phyloP scores from a whole-genome alignment of 2,888 invertebrate genomes.

The Hemithea aestivaria region DNA sequence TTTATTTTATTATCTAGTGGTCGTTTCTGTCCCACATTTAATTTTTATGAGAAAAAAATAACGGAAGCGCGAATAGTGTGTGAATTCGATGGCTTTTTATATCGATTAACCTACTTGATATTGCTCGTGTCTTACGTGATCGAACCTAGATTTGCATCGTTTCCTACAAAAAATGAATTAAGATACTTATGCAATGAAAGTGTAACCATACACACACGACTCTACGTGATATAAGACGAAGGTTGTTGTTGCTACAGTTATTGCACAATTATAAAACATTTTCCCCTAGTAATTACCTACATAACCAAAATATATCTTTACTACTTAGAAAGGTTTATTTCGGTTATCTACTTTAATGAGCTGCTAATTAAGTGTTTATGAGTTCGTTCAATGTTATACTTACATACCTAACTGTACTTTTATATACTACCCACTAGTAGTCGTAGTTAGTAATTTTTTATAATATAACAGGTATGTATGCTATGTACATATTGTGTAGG shows the following conservation, averaged over 20 bases:
- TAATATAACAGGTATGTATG: too few relatives aligned
- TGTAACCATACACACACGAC: conserved; percentile 4
- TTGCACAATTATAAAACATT: conserved; percentile 2
- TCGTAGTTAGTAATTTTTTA: too few relatives aligned
- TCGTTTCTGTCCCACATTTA: not conserved
- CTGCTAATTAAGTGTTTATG: not conserved
- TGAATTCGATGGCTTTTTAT: conserved; percentile 18
- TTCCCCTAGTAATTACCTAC: conserved; percentile 1
- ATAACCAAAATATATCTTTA: conserved; percentile 1
- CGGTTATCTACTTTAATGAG: conserved; percentile 7
- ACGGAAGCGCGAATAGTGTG: conserved; percentile 20
- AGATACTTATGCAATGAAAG: conserved; percentile 17
- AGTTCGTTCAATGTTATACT: too few relatives aligned
- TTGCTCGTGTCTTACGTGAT: conserved; percentile 26
- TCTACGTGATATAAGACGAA: conserved; percentile 9
- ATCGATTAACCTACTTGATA: conserved; percentile 21
- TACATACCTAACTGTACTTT: too few relatives aligned
- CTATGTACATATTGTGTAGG: too few relatives aligned
- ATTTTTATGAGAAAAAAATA: conserved; percentile 4
- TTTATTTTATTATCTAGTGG: too few relatives aligned
- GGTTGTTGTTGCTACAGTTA: conserved; percentile 4
- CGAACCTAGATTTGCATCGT: conserved; percentile 17
- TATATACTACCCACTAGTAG: too few relatives aligned
- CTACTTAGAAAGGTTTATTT: not conserved
- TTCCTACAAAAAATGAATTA: conserved; percentile 19